Evolutionary conservation across 2,888 invertebrate genomes (phyloP), one percentile per base, ranked within the genome.

Genomic region (Baccha elongata): DNA sequence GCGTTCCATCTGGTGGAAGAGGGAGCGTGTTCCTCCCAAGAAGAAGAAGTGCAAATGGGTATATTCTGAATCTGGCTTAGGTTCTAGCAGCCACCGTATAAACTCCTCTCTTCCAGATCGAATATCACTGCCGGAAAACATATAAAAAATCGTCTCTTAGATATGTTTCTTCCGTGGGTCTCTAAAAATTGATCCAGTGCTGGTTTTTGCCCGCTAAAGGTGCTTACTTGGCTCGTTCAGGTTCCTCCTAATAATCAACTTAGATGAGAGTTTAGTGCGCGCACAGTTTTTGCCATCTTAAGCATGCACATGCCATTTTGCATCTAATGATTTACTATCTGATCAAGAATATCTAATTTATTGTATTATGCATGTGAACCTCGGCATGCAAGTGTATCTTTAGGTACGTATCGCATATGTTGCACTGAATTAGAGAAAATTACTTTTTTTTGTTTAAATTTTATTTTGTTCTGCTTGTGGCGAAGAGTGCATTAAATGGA

Each of bases 301-400:
- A 64, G 78, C 73, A 83, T 83, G 72, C 78, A 73, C 83, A 83
- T 83, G 83, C 83, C 78, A 78, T 83, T 83, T 83, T 76, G 83
- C 78, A 78, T 83, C 83, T 83, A 83, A 83, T 83, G 83, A 83
- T 78, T 83, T 83, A 83, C 78, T 83, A 83, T 83, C 83, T 83
- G 83, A 83, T 83, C 83, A 78, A 78, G 78, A 83, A 73, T 83
- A 83, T 83, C 83, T 83, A 83, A 83, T 83, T 83, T 83, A 83
- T 78, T 76, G 62, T 83, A 76, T 52, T 83, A 76, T 52, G 83
- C 78, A 68, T 83, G 78, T 83, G 52, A 69, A 50, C 64, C 29
- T 44, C 19, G 48, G 50, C 35, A 21, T 13, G 40, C 23, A 10
- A 29, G 35, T 40, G 48, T 37, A 48, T 37, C 21, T 40, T 19